Percentiles rank a stretch among this genome's conserved stretches.
These are phyloP conservation scores for Metridium senile DNA, from an alignment of 92 coral and sea anemone species.

Conservation along the genomic window DNA sequence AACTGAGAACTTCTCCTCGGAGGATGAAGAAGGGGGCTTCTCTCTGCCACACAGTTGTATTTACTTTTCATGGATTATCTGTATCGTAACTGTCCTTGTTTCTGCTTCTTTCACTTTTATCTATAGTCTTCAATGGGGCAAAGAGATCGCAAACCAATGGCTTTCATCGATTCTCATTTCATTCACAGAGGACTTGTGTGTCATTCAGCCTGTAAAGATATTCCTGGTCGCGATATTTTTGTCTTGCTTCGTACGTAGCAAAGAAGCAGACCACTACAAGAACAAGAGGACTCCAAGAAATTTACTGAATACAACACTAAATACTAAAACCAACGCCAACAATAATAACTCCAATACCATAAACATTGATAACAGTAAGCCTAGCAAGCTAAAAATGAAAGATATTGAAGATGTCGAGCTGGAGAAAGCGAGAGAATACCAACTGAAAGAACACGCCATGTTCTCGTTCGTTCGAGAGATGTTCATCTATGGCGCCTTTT, in stretches of 20 bases:
- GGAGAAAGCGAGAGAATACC: conserved; percentile 52
- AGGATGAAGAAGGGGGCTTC: conserved; percentile 1
- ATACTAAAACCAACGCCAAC: neutral
- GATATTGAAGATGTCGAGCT: conserved; percentile 44
- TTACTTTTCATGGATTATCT: conserved; percentile 74
- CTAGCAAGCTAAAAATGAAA: conserved; percentile 7
- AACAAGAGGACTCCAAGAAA: neutral
- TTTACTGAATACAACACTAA: neutral
- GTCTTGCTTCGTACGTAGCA: conserved; percentile 43
- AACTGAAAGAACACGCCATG: conserved; percentile 71
- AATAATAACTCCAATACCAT: neutral
- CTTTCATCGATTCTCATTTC: conserved; percentile 82
- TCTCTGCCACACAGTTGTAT: conserved; percentile 60
- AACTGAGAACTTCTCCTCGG: conserved; percentile 1
- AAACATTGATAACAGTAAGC: neutral
- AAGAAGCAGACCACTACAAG: neutral
- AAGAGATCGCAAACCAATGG: conserved; percentile 80
- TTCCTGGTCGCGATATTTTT: conserved; percentile 61
- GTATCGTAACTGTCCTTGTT: conserved; percentile 58
- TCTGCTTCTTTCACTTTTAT: conserved; percentile 74
- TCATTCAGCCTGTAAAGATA: conserved; percentile 82
- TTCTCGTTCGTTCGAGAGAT: conserved; percentile 58
- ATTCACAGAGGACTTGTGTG: conserved; percentile 74
- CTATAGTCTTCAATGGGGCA: conserved; percentile 86
- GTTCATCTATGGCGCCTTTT: conserved; percentile 45